Evolutionary conservation across 2,113 vertebrate genomes (phyloP), one percentile per base, ranked within the genome.

Genomic region (Genyomyrus donnyi): DNA sequence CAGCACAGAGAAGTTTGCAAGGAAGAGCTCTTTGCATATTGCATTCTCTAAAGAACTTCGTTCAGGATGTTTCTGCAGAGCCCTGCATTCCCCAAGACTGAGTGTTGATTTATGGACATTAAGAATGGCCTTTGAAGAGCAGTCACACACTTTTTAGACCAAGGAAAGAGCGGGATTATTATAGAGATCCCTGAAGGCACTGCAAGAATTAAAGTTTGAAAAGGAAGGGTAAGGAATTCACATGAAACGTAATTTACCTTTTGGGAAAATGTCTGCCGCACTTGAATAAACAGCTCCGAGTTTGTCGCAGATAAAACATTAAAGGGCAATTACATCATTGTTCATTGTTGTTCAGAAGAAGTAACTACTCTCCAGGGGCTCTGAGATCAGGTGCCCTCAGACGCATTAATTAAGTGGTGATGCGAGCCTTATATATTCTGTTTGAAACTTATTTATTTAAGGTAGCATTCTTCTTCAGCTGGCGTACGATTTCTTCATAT

Each of bases 191-290:
- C 45, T 74, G 42, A 48, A 70, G 84, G 85, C 89, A 86, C 13
- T 48, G 83, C 5, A 50, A 49, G n/a, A 86, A 86, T 85, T 56
- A 66, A 66, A 86, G 53, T 56, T 52, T 56, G 89, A 31, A 24
- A 45, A 39, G 24, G 35, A 85, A 89, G 50, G 52, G 39, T 74
- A 10, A 80, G 89, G 52, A 46, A 86, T 46, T 90, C 84, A 86
- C 45, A 21, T 85, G 56, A 48, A 90, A 90, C 27, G 15, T 86
- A 48, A 58, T 52, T 53, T 89, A 89, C 88, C 70, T 89, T 89
- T 56, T 74, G 84, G 45, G 85, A 24, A 50, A 87, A 90, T 74
- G 84, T 90, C 83, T 86, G 84, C 24, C 21, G 56, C 84, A 74
- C 83, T 50, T 74, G 53, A 90, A 87, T 70, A 66, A 53, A 74